Evolutionary conservation across 2,113 vertebrate species (phyloP), one percentile per base, ranked within the genome.

Genomic region (Antechinus stuartii): DNA sequence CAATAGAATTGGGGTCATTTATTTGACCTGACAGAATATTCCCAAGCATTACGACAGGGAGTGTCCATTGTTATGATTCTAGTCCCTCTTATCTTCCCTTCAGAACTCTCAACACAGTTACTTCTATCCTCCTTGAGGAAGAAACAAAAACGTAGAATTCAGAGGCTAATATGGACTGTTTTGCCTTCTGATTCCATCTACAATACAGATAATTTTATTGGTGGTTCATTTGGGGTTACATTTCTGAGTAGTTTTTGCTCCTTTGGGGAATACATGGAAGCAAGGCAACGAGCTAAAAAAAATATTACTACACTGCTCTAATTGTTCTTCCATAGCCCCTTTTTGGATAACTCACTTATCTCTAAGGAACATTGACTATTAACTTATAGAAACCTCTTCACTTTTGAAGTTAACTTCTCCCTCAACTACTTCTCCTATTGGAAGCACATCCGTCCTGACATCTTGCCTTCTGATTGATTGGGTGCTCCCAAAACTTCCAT

Each of bases 21-120:
- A 84, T 53, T 90, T 89, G 46, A 9, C 47, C 35, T 91, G 47
- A 94, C 25, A n/a, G 46, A 98, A 55, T 92, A 89, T 91, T 91
- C 95, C 92, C 90, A 92, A 90, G 3, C 76, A 52, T 94, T 93
- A 91, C 47, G 93, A 54, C n/a, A 23, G 12, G 46, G 47, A 93
- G 7, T 53, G 19, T 53, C 52, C 55, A 46, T 55, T 90, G 54
- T 6, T 93, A 54, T 54, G 42, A 93, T 12, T 94, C n/a, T 19
- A 23, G 84, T 53, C 25, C 10, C 3, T 52, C 19, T 55, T 24
- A 56, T 56, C 26, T 91, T 84, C 55, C 3, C 25, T 42, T 94
- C 52, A 94, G 91, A 93, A 1, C 53, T 93, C 93, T 42, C 11
- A 95, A 30, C 49, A 92, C 90, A 91, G 93, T 94, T 50, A 94